A percentile compares a stretch with the other conserved stretches of the same genome.
Evolutionary conservation across 1,140 invertebrate genomes (phyloP).

Genomic region (Kradibia gibbosae): DNA sequence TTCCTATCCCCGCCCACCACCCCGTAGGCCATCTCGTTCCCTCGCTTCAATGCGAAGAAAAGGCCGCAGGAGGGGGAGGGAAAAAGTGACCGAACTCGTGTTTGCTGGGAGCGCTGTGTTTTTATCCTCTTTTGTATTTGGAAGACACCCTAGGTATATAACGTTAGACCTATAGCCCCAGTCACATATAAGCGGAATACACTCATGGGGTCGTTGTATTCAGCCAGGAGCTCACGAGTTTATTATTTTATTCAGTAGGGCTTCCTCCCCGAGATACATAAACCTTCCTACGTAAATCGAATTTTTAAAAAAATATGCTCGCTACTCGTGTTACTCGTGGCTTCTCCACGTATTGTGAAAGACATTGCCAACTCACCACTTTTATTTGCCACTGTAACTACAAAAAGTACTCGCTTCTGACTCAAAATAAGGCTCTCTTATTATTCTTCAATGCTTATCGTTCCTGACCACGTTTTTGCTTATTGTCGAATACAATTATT

Average conservation of each 20-base stretch:
- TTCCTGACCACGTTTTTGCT: too few relatives aligned
- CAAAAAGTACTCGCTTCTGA: too few relatives aligned
- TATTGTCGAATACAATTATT: too few relatives aligned
- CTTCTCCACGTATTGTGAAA: neutral
- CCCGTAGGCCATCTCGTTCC: too few relatives aligned
- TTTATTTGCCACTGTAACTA: neutral
- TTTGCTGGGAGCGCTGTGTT: neutral
- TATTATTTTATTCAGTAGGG: conserved; percentile 19
- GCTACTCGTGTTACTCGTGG: neutral
- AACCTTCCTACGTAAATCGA: conserved; percentile 11
- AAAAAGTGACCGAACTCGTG: conserved; percentile 18
- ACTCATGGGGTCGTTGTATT: neutral
- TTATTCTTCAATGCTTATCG: too few relatives aligned
- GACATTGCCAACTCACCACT: neutral
- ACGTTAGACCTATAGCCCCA: too few relatives aligned
- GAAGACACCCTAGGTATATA: neutral
- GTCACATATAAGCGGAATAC: neutral
- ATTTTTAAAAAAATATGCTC: neutral
- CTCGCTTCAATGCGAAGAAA: neutral
- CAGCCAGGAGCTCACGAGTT: neutral
- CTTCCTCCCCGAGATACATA: neutral
- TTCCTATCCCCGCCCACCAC: neutral
- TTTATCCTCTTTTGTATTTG: conserved; percentile 2
- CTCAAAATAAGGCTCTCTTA: too few relatives aligned
- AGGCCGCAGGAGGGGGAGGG: neutral